Evolutionary conservation across 1,140 invertebrate genomes (phyloP), one percentile per base, ranked within the genome.

Genomic region (Drosophila bifasciata): DNA sequence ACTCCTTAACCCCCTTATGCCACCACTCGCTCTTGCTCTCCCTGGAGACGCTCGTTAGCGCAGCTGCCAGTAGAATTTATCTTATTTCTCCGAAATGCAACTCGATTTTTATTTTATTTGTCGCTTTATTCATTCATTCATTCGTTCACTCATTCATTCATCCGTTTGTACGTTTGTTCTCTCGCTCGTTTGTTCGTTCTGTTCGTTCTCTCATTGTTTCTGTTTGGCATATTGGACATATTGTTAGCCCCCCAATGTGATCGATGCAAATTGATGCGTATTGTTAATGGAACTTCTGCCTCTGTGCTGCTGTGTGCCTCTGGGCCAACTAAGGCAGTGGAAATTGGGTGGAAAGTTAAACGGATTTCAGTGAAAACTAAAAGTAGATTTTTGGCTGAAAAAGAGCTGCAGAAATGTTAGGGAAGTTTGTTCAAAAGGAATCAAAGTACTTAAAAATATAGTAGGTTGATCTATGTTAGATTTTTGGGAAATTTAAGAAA

Each of bases 251-350:
- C 32, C 64, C 63, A 49, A 58, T 64, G 64, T 89, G 86, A 89
- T 89, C 86, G 86, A 90, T 89, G 86, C 86, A 90, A 90, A 89
- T 89, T 90, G 86, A 81, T 90, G 85, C 78, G 77, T 78, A 74
- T 60, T 88, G 63, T 77, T 88, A 79, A 83, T 76, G 76, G 57
- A 76, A 85, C 76, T 76, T 71, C 48, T 32, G 28, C 2, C 19
- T 32, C 43, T 32, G 16, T 5, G 7, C 44, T 21, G 9, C 23
- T 19, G 1, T 15, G 19, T 7, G 21, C n/a, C 23, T 19, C 3
- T 15, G 19, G 5, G 21, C n/a, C 8, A 44, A 56, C 41, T 32
- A 46, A 48, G 51, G 48, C 51, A 64, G 21, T n/a, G 40, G 13
- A 39, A 56, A 36, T 25, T 50, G 41, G 52, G 39, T 17, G 44